Percentiles rank a stretch among this genome's conserved stretches.
These are phyloP conservation scores for Syritta pipiens DNA, from an alignment of 2,888 invertebrate species.

Conservation along the genomic window DNA sequence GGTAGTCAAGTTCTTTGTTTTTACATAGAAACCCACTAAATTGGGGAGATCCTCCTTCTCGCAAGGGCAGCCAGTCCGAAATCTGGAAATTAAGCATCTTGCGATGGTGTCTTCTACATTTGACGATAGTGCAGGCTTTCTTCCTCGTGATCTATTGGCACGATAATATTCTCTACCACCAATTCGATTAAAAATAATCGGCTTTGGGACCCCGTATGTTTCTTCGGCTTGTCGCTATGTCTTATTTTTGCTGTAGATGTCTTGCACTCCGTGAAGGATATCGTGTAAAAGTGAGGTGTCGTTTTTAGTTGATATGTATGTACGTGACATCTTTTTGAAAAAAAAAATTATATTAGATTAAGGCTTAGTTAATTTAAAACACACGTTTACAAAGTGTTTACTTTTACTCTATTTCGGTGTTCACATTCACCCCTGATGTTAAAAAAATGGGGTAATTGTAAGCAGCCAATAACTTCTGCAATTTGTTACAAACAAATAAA, in stretches of 20 bases:
- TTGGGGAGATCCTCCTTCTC: conserved; percentile 9
- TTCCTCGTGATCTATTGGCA: background rate
- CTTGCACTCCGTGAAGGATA: too few relatives aligned
- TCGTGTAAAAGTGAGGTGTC: background rate
- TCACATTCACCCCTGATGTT: background rate
- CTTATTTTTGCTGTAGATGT: background rate
- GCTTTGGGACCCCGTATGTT: background rate
- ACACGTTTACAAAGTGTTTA: background rate
- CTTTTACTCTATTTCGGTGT: background rate
- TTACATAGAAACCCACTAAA: conserved; percentile 8
- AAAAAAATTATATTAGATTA: background rate
- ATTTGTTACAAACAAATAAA: background rate
- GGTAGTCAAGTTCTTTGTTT: conserved; percentile 10
- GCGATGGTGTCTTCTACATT: conserved; percentile 7
- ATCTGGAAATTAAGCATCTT: conserved; percentile 15
- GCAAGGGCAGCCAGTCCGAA: conserved; percentile 13
- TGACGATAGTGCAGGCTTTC: conserved; percentile 1
- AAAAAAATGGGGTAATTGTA: background rate
- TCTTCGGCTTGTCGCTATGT: background rate
- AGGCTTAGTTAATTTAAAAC: too few relatives aligned
- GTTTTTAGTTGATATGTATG: background rate
- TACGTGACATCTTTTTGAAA: background rate
- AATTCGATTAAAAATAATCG: background rate
- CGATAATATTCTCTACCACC: background rate
- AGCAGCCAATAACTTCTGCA: background rate